Evolutionary conservation across 1,140 invertebrate genomes (phyloP).

Genomic region (Druon quercuslanigerum): DNA sequence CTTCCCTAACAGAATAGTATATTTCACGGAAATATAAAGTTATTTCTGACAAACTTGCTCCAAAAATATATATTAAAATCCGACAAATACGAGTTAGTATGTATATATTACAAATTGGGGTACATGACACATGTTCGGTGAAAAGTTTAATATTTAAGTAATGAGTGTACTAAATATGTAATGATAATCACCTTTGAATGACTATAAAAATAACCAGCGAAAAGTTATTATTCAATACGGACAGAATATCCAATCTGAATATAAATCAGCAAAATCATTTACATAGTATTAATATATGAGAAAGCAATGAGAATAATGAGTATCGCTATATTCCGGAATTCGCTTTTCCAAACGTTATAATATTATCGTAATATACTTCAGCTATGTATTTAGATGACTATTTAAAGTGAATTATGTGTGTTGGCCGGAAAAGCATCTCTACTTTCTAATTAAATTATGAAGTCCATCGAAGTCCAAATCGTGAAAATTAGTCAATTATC

Average conservation of each 20-base stretch:
- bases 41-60: no score
- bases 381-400: background rate
- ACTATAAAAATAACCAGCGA: no score
- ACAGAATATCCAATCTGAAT: background rate
- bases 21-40: no score
- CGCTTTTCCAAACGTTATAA: constrained; percentile 6
- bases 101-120: no score
- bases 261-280: constrained; percentile 2
- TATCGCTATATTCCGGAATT: background rate
- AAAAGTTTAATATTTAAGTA: no score
- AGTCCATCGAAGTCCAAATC: background rate
- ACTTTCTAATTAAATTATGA: constrained; percentile 6
- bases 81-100: no score
- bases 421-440: background rate
- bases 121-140: no score
- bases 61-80: no score
- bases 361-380: constrained; percentile 7
- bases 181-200: no score
- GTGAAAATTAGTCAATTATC: background rate
- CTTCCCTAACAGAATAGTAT: no score
- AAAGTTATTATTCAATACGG: background rate
- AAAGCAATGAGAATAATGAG: background rate
- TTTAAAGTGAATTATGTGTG: constrained; percentile 11
- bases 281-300: background rate
- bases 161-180: no score